Conservation (phyloP, 2,113 vertebrate genomes). For the Ceuthmochares aereus region DNA sequence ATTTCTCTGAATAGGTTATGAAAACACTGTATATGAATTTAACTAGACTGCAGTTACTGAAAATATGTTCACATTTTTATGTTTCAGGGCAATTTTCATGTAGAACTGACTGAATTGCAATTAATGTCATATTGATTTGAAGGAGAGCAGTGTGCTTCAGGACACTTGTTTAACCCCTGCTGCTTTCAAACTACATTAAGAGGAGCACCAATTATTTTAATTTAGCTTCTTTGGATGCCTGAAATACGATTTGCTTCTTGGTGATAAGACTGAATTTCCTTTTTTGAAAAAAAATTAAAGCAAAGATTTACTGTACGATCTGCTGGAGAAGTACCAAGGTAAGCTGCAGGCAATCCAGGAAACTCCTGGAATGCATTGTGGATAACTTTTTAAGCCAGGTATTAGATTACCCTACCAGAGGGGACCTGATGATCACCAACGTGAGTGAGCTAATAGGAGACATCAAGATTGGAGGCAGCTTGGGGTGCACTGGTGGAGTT, state of each 20-base stretch:
- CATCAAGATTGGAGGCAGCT: no score
- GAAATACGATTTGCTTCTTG: not conserved
- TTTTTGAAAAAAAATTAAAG: not conserved
- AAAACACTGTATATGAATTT: not conserved
- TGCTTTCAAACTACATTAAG: not conserved
- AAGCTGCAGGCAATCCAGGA: no score
- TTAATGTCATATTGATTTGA: not conserved
- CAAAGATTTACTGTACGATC: not conserved
- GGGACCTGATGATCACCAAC: no score
- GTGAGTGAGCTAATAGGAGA: no score
- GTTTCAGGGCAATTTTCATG: not conserved
- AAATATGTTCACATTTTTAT: not conserved
- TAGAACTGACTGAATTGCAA: not conserved
- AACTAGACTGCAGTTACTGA: not conserved
- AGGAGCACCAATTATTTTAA: not conserved
- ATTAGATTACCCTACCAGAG: no score
- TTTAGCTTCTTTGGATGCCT: not conserved
- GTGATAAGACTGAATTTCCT: not conserved
- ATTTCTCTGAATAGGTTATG: not conserved
- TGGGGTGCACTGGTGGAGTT: no score
- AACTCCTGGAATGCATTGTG: no score
- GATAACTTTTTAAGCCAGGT: no score
- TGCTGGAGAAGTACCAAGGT: no score
- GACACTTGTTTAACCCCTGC: not conserved
- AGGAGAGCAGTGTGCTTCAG: rapidly evolving